Base-by-base conservation (phyloP, 2,888 invertebrate species). In the Leucophenga montana region DNA sequence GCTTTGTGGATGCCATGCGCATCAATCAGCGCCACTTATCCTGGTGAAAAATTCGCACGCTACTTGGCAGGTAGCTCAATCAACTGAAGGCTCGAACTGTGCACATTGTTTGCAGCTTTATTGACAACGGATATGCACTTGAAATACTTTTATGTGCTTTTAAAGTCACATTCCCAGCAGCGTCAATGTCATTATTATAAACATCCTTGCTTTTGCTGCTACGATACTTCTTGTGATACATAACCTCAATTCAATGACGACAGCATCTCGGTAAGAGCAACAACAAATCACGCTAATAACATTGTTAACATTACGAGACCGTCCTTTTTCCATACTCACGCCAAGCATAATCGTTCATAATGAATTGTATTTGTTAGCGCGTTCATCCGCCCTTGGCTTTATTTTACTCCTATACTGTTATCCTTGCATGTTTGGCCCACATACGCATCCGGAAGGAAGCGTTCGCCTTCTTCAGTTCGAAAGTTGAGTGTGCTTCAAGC, bases 381-480 rank as follows among this genome's bases (percentile, higher is more conserved):
- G 22, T 14, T 14, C 39, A 16, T 18, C 61, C 44, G 62, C 62
- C 62, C 59, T 16, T 8, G 13, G 54, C 9, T 56, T 56, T 27
- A 14, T 54, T 56, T 18, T 22, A 20, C 13, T 56, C 13, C 18
- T 22, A 14, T 56, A 20, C 8, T 27, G 4, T 22, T 20, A 14
- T n/a, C 48, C 64, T 83, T 78, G 81, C 81, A 84, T 81, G 81
- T 79, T 81, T 81, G 81, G 82, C 82, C 78, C 84, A 81, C 84
- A 81, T 81, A 71, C 57, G 20, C 27, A 69, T 48, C 72, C 80
- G 81, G 81, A 81, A 83, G 81, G 82, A 81, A 84, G 72, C 80
- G 77, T 80, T 75, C 77, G 73, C 77, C 73, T 73, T 69, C n/a
- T 62, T 57, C 6, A 18, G 16, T 16, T n/a, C 46, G 50, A 16